Percentiles rank a stretch among this genome's conserved stretches.
phyloP scores from a whole-genome alignment of 2,888 invertebrate species.

The Aporophyla lueneburgensis region DNA sequence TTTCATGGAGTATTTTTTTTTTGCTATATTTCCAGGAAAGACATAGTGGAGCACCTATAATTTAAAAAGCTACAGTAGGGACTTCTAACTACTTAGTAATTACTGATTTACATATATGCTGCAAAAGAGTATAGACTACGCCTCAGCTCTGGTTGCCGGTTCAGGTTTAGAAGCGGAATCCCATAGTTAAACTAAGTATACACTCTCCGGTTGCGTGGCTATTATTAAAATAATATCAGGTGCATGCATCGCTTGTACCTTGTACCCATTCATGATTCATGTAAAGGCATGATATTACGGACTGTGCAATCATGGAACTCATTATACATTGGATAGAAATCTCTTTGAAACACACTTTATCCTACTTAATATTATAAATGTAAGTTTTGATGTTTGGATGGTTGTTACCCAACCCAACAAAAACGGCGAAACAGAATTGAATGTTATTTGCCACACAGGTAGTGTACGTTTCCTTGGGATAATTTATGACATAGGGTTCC shows the following conservation, averaged over 20 bases:
- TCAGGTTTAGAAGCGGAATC: conserved; percentile 12
- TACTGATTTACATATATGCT: not conserved
- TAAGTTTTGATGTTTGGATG: too few relatives aligned
- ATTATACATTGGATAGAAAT: conserved; percentile 22
- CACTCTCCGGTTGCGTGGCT: conserved; percentile 6
- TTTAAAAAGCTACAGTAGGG: not conserved
- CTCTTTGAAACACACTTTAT: not conserved
- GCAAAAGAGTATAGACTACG: not conserved
- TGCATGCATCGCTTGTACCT: not conserved
- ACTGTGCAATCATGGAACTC: conserved; percentile 5
- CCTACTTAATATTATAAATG: too few relatives aligned
- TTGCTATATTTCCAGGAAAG: not conserved
- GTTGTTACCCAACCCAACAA: too few relatives aligned
- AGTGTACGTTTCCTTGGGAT: too few relatives aligned
- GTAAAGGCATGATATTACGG: not conserved
- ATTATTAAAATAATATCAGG: conserved; percentile 37
- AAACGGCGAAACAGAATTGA: too few relatives aligned
- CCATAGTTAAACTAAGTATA: conserved; percentile 5
- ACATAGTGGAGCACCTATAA: not conserved
- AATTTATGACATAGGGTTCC: too few relatives aligned
- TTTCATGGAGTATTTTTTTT: too few relatives aligned
- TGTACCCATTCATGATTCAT: conserved; percentile 13
- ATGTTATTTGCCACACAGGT: too few relatives aligned
- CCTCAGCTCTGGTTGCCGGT: conserved; percentile 4
- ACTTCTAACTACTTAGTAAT: not conserved